A percentile compares a stretch with the other conserved stretches of the same genome.
phyloP scores from a whole-genome alignment of 2,797 vertebrate species.

The Cetoscarus ocellatus region DNA sequence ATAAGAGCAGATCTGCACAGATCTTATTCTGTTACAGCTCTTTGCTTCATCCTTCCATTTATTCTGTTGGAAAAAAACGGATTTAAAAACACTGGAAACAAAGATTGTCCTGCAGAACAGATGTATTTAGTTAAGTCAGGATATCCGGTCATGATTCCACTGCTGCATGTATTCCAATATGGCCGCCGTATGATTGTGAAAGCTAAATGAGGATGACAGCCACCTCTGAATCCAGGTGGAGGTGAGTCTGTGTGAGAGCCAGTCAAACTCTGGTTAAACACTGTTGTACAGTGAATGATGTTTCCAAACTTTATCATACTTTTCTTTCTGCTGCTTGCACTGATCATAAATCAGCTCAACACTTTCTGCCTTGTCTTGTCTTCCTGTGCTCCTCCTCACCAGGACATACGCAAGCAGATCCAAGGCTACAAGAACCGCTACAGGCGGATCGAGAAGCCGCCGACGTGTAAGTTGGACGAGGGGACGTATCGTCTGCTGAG shows the following conservation, averaged over 20 bases:
- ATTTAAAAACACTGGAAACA: too few species aligned
- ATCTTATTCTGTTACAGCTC: too few species aligned
- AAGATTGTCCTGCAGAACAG: too few species aligned
- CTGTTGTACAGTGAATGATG: too few species aligned
- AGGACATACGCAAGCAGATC: slow-evolving; percentile 87
- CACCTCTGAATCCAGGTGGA: too few species aligned
- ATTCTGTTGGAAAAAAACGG: too few species aligned
- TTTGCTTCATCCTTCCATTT: too few species aligned
- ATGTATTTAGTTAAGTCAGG: too few species aligned
- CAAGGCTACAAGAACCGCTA: slow-evolving; percentile 84
- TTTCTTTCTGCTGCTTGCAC: background rate
- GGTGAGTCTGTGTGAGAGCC: background rate
- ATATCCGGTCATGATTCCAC: background rate
- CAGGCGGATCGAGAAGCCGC: slow-evolving; percentile 87
- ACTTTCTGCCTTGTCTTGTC: too few species aligned
- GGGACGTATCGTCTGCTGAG: slow-evolving; percentile 87
- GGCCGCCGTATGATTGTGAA: background rate
- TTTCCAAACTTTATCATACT: too few species aligned
- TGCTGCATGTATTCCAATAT: slow-evolving; percentile 12
- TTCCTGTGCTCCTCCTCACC: slow-evolving; percentile 20
- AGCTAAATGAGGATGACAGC: slow-evolving; percentile 3
- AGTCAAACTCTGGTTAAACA: background rate
- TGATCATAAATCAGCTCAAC: too few species aligned
- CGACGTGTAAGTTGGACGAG: slow-evolving; percentile 87
- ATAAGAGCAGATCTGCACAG: too few species aligned